A percentile compares a stretch with the other conserved stretches of the same genome.
phyloP scores from a whole-genome alignment of 2,888 invertebrate species.

The Hyles lineata region DNA sequence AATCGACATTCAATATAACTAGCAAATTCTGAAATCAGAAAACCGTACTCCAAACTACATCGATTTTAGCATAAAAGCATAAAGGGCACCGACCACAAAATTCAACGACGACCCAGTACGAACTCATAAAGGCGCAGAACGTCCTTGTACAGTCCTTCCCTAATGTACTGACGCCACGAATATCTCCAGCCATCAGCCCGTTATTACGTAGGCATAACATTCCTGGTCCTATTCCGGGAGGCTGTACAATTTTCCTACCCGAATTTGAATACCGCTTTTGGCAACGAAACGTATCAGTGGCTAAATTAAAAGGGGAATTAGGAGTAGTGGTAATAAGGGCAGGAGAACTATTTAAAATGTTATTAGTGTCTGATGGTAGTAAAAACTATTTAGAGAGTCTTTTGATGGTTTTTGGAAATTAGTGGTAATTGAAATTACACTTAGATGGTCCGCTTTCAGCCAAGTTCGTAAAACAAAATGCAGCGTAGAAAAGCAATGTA shows the following conservation, averaged over 20 bases:
- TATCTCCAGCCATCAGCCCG: conserved; percentile 13
- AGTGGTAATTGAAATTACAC: not conserved
- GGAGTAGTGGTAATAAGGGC: not conserved
- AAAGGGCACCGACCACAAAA: not conserved
- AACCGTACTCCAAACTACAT: not conserved
- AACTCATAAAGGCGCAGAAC: conserved; percentile 19
- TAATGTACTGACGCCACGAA: conserved; percentile 7
- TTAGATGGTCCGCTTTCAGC: too few species aligned
- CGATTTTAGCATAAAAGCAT: not conserved
- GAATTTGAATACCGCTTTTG: conserved; percentile 23
- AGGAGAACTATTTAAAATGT: not conserved
- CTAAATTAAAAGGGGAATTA: conserved; percentile 10
- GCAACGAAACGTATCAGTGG: conserved; percentile 12
- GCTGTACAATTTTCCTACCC: conserved; percentile 1
- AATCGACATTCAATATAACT: too few species aligned
- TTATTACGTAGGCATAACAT: conserved; percentile 14
- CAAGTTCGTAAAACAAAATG: too few species aligned
- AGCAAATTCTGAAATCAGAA: too few species aligned
- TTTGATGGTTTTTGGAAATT: not conserved
- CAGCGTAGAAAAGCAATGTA: too few species aligned
- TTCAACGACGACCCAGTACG: not conserved
- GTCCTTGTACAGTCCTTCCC: conserved; percentile 7
- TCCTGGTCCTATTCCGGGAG: not conserved
- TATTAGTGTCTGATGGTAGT: too few species aligned
- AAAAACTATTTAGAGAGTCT: not conserved